Conservation (phyloP, 2,888 invertebrate species). For the Xestia xanthographa region DNA sequence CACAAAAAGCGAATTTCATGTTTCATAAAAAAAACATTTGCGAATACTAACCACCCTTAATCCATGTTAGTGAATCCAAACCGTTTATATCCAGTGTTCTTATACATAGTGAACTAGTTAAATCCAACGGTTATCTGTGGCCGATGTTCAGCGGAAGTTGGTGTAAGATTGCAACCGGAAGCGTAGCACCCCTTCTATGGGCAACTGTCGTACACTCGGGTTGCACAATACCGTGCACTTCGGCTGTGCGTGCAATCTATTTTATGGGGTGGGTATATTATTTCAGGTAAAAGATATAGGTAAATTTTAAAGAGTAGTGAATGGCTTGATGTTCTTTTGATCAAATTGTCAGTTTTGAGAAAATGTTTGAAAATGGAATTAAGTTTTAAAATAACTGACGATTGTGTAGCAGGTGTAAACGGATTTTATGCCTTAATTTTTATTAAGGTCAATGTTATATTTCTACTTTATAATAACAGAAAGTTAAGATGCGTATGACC, state of each 20-base stretch:
- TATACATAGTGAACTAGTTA: conserved; percentile 44
- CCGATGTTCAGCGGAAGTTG: conserved; percentile 79
- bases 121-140: conserved; percentile 54
- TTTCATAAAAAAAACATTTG: not conserved
- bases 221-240: conserved; percentile 71
- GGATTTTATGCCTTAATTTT: not conserved
- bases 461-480: not conserved
- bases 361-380: not conserved
- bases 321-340: not conserved
- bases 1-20: not conserved
- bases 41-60: not conserved
- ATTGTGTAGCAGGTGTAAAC: not conserved
- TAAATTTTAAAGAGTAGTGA: not conserved
- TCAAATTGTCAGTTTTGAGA: not conserved
- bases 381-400: not conserved
- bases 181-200: conserved; percentile 79
- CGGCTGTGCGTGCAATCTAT: conserved; percentile 29
- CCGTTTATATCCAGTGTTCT: conserved; percentile 5
- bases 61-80: not conserved
- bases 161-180: conserved; percentile 87
- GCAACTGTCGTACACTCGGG: conserved; percentile 70
- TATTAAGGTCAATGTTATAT: not conserved
- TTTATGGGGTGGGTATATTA: not conserved
- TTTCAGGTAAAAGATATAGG: conserved; percentile 2
- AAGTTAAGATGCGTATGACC: not conserved